Percentiles rank a stretch among this genome's conserved stretches.
Conservation (phyloP, 1,140 invertebrate species). For the Ceratosolen fusciceps region DNA sequence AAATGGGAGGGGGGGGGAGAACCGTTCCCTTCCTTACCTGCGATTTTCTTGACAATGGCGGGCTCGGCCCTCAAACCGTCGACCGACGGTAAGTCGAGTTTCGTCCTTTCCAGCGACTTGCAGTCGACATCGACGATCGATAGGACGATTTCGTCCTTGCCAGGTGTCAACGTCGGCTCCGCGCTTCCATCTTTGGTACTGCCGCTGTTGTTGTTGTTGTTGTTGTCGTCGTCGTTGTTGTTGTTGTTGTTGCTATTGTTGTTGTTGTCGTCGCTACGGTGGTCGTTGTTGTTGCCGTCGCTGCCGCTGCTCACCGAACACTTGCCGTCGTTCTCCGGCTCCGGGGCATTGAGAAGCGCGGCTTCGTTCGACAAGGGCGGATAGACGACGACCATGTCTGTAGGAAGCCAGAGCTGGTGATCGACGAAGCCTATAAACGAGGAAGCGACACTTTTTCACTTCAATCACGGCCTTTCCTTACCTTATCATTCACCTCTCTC, state of each 20-base stretch:
- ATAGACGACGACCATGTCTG: slow-evolving; percentile 68
- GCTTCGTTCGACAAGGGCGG: slow-evolving; percentile 61
- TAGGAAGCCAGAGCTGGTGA: background rate
- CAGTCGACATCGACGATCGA: slow-evolving; percentile 49
- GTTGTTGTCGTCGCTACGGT: slow-evolving; percentile 8
- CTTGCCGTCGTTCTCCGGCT: slow-evolving; percentile 44
- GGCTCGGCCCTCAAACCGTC: slow-evolving; percentile 55
- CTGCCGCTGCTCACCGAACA: slow-evolving; percentile 31
- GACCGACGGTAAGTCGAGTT: slow-evolving; percentile 48
- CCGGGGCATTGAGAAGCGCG: slow-evolving; percentile 55
- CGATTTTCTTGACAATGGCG: slow-evolving; percentile 59
- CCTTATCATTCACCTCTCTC: no score
- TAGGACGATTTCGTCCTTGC: slow-evolving; percentile 51
- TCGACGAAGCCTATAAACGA: background rate
- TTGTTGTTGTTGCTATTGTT: slow-evolving; percentile 30
- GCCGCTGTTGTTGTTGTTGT: background rate
- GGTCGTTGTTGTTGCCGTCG: slow-evolving; percentile 25
- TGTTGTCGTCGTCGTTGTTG: slow-evolving; percentile 20
- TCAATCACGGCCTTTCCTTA: no score
- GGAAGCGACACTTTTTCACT: background rate
- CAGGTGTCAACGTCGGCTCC: slow-evolving; percentile 41
- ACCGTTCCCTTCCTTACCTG: slow-evolving; percentile 54
- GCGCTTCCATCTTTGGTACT: background rate
- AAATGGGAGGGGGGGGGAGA: background rate
- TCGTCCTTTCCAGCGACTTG: slow-evolving; percentile 46